Evolutionary conservation across 2,888 invertebrate genomes (phyloP).

Genomic region (Idaea biselata): DNA sequence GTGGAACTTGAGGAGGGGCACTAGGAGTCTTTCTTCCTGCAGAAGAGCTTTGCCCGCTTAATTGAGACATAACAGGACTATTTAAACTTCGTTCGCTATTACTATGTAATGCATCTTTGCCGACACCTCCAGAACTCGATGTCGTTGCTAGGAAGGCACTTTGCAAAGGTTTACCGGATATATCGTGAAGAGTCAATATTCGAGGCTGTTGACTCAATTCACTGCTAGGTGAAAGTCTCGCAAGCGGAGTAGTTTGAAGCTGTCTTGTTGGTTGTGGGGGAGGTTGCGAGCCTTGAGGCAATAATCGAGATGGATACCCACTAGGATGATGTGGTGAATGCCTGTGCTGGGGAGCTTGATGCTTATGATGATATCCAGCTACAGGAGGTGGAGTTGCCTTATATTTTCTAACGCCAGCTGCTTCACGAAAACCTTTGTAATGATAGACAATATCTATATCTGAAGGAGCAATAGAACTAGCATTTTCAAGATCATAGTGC

Average conservation of each 20-base stretch:
- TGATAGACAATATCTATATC: conserved; percentile 98
- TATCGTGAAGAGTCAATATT: conserved; percentile 95
- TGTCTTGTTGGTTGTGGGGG: conserved; percentile 83
- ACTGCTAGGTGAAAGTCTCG: conserved; percentile 94
- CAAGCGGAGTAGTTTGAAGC: conserved; percentile 94
- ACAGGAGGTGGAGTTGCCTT: conserved; percentile 92
- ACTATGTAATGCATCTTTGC: conserved; percentile 93
- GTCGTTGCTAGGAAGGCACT: conserved; percentile 94
- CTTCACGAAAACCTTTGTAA: conserved; percentile 96
- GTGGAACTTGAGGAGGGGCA: conserved; percentile 85
- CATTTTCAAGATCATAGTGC: conserved; percentile 97
- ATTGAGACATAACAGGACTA: conserved; percentile 95
- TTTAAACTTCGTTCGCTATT: conserved; percentile 95
- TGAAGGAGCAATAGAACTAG: conserved; percentile 97
- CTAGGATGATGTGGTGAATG: conserved; percentile 89
- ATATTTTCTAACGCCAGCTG: conserved; percentile 90
- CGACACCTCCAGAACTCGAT: conserved; percentile 92
- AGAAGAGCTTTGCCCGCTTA: conserved; percentile 92
- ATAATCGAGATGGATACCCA: conserved; percentile 87
- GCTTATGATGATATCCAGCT: conserved; percentile 88
- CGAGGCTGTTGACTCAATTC: conserved; percentile 95
- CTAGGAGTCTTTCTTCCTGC: conserved; percentile 87
- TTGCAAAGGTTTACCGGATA: conserved; percentile 95
- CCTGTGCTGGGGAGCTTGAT: conserved; percentile 86
- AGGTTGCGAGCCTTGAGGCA: conserved; percentile 85